These are phyloP conservation scores for Euwallacea fornicatus DNA, from an alignment of 1,140 invertebrate species.

Conservation along the genomic window DNA sequence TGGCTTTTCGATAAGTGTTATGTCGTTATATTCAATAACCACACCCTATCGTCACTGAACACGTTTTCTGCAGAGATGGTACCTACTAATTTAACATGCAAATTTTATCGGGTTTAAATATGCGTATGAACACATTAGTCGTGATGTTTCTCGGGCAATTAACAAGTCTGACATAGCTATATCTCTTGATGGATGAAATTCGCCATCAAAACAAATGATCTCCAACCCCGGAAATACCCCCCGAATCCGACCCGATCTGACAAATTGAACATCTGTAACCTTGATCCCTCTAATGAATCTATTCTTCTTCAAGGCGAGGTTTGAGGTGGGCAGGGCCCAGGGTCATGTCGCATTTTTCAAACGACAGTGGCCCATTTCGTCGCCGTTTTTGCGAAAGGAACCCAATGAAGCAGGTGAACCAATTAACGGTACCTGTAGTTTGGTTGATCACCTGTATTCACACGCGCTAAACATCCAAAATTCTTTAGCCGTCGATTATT, in stretches of 20 bases:
- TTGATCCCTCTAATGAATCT: background rate
- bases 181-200: no score
- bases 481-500: constrained; percentile 34
- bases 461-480: constrained; percentile 42
- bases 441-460: constrained; percentile 46
- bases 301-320: background rate
- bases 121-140: background rate
- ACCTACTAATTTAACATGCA: background rate
- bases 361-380: constrained; percentile 20
- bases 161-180: no score
- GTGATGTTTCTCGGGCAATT: no score
- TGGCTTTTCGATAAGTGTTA: background rate
- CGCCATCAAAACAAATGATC: background rate
- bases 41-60: background rate
- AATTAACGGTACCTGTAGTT: constrained; percentile 51
- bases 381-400: constrained; percentile 34
- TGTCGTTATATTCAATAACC: no score
- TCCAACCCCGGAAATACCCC: constrained; percentile 17
- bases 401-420: constrained; percentile 45
- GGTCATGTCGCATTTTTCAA: constrained; percentile 23
- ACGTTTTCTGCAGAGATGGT: background rate
- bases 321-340: background rate
- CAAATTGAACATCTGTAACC: background rate
- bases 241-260: no score
- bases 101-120: constrained; percentile 1